Evolutionary conservation across 2,888 invertebrate species (phyloP).

Genomic region (Pyrrhosoma nymphula): DNA sequence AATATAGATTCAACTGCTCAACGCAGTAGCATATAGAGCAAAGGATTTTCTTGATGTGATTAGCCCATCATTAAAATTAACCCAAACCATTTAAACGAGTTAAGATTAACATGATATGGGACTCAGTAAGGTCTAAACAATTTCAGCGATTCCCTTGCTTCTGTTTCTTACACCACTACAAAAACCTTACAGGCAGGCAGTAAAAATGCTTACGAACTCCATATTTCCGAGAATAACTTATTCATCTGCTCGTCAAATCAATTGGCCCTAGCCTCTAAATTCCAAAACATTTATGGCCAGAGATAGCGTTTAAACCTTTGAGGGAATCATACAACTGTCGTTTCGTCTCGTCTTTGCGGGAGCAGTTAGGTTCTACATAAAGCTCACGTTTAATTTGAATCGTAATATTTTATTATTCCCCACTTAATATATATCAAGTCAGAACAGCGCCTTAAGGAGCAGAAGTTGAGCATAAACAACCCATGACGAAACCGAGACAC

Average conservation of each 20-base stretch:
- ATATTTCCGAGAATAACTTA: not conserved
- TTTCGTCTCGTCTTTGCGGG: not conserved
- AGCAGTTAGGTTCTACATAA: not conserved
- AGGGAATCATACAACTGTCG: not conserved
- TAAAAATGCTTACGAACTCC: not conserved
- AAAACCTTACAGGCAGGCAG: too few species aligned
- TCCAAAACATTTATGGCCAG: not conserved
- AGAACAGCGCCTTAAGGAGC: not conserved
- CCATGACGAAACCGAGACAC: not conserved
- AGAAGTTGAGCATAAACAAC: not conserved
- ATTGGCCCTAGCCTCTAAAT: not conserved
- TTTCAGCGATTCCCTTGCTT: not conserved
- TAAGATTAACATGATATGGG: not conserved
- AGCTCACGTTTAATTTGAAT: not conserved
- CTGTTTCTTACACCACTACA: not conserved
- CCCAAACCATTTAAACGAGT: not conserved
- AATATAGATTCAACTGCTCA: too few species aligned
- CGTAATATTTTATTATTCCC: conserved; percentile 13
- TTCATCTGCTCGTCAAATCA: not conserved
- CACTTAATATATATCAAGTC: not conserved
- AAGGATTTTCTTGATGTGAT: too few species aligned
- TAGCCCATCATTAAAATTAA: not conserved
- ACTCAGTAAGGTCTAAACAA: not conserved
- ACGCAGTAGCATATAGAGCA: too few species aligned
- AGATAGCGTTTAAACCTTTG: not conserved